Base-by-base conservation (phyloP, 2,797 vertebrate genomes). In the Centropyge bicolor region DNA sequence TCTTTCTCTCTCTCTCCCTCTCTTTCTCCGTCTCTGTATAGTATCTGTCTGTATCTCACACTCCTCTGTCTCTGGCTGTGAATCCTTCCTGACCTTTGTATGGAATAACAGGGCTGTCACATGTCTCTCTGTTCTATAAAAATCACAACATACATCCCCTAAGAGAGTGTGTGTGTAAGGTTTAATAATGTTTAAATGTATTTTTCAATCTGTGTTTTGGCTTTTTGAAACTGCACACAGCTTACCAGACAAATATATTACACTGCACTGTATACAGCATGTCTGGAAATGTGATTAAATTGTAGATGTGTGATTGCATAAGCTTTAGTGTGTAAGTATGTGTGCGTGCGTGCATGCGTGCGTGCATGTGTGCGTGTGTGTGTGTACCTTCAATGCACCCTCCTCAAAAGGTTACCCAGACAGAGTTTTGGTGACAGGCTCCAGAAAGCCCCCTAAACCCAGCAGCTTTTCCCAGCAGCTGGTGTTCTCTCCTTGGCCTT, bases 391-490 rank as follows among this genome's bases (percentile, higher is more conserved):
- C 49, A 54, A 62, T 55, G 36, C 72, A 76, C 88, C 84, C 79
- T 82, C 86, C 84, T 86, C 80, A 84, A 83, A 86, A 91, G 90
- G 88, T 92, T 88, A 92, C 85, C 68, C 81, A 70, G 76, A 79
- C 74, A 89, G 78, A 85, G 83, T 88, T 86, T 82, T 88, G 81
- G 91, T 93, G 92, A 94, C 91, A 92, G 88, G 89, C 79, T 89
- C 85, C 82, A 91, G 92, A 93, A 93, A 92, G 92, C 91, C 85
- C 74, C 84, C 84, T 91, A 93, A 94, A 91, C 89, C 92, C 74
- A 66, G 78, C 86, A 91, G 92, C 93, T 93, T 93, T 93, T 85
- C 86, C 81, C 81, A 92, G 88, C 94, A 94, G 94, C 92, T 95
- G 94, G 84, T 86, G 86, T 85, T 88, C 85, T 91, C 86, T 89